Percentiles rank a stretch among this genome's conserved stretches.
Conservation (phyloP, 2,797 vertebrate genomes). For the Merluccius polli region DNA sequence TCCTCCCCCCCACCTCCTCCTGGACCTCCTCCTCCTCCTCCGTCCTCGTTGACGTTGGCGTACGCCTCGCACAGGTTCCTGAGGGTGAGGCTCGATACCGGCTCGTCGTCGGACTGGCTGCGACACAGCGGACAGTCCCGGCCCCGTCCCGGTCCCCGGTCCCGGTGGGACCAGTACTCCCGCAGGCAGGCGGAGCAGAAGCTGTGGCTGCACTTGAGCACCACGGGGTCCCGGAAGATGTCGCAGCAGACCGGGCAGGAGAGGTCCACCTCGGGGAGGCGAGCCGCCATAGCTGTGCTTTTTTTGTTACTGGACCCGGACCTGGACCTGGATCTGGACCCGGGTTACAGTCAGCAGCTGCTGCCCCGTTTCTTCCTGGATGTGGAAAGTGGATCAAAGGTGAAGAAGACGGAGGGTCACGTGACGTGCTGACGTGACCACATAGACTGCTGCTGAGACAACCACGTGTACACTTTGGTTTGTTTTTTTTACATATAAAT, state of each 20-base stretch:
- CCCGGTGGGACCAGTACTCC: conserved; percentile 24
- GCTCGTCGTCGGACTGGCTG: conserved; percentile 49
- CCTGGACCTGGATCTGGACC: too few relatives aligned
- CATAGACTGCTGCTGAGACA: too few relatives aligned
- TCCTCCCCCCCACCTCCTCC: too few relatives aligned
- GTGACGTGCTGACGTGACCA: too few relatives aligned
- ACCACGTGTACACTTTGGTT: too few relatives aligned
- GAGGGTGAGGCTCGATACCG: conserved; percentile 66
- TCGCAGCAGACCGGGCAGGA: conserved; percentile 42
- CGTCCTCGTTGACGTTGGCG: conserved; percentile 41
- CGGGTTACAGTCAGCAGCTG: too few relatives aligned
- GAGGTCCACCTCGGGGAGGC: conserved; percentile 54
- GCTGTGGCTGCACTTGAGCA: conserved; percentile 49
- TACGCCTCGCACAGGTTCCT: conserved; percentile 69
- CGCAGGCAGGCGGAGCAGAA: conserved; percentile 42
- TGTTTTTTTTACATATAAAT: too few relatives aligned
- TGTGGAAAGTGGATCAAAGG: too few relatives aligned
- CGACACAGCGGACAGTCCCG: conserved; percentile 68
- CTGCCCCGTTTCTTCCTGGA: too few relatives aligned
- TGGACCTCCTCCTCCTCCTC: not conserved
- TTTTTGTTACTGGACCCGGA: not conserved
- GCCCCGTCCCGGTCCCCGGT: too few relatives aligned
- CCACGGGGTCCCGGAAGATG: conserved; percentile 42
- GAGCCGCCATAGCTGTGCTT: conserved; percentile 55
- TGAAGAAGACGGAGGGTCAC: too few relatives aligned